Base-by-base conservation (phyloP, 1,140 invertebrate species). In the Drosophila pandora region DNA sequence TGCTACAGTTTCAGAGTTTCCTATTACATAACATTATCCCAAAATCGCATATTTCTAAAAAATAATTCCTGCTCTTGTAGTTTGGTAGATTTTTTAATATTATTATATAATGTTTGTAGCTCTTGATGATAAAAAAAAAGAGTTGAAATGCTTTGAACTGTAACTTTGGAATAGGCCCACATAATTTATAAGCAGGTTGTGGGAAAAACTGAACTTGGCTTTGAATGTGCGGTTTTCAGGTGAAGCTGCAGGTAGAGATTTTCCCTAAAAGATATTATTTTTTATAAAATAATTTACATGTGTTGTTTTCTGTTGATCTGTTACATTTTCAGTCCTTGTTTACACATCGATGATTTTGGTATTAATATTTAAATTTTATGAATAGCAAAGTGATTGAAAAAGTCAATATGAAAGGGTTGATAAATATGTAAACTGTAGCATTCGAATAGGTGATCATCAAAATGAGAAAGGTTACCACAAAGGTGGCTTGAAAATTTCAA, bases 331-430 rank as follows among this genome's bases (percentile, higher is more conserved):
- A 6, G 6, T 9, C 7, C 13, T 41, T 25, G 22, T 37, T 62
- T 28, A 72, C 28, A 37, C 13, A 55, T 53, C 49, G 28, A 0
- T 55, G 65, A 50, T 50, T 67, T 53, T 17, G n/a, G 10, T 37
- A n/a, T 23, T 47, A 23, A 49, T 30, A 37, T 7, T 32, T 32
- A 9, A 2, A 10, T 32, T 32, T 32, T 9, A 32, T 32, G 1
- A 2, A 17, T 17, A 17, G 17, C 17, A 17, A 10, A 0, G 8
- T 34, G 9, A 34, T 41, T 41, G 2, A n/a, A 43, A 43, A 21
- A 8, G 6, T 43, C 41, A 21, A 8, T n/a, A 1, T 8, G 4
- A 47, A 23, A 47, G 21, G 43, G 21, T 21, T 47, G 2, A 22
- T 3, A 47, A 47, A 3, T 6, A 23, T 22, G 21, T 47, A 47